These are phyloP conservation scores for Nanorana parkeri DNA, from an alignment of 2,113 vertebrate genomes.

Conservation along the genomic window DNA sequence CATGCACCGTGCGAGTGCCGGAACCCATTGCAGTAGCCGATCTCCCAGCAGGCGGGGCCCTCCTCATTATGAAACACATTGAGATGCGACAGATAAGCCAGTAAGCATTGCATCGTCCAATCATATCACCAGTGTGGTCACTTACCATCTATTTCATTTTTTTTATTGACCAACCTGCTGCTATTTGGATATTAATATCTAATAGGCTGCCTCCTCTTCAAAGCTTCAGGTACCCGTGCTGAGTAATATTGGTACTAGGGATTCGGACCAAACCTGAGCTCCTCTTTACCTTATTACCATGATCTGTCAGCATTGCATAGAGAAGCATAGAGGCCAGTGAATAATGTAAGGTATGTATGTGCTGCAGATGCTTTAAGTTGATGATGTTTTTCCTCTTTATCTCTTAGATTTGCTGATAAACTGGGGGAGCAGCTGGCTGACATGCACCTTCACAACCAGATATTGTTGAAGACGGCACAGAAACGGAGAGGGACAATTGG, in stretches of 20 bases:
- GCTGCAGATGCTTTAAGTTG: too few relatives aligned
- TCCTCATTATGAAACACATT: conserved; percentile 79
- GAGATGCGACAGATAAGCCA: conserved; percentile 77
- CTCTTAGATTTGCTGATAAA: conserved; percentile 67
- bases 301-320: too few relatives aligned
- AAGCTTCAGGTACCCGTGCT: too few relatives aligned
- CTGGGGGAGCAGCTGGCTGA: conserved; percentile 77
- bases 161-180: too few relatives aligned
- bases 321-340: too few relatives aligned
- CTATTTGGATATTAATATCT: too few relatives aligned
- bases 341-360: too few relatives aligned
- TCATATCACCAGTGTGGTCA: neutral
- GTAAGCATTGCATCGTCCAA: conserved; percentile 60
- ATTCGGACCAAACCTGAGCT: too few relatives aligned
- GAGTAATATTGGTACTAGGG: too few relatives aligned
- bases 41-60: conserved; percentile 71
- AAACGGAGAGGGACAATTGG: conserved; percentile 76
- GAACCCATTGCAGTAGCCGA: conserved; percentile 76
- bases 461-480: conserved; percentile 65
- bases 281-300: too few relatives aligned
- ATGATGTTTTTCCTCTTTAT: neutral
- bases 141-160: neutral
- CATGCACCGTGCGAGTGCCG: conserved; percentile 75
- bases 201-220: too few relatives aligned
- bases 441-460: conserved; percentile 77